Base-by-base conservation (phyloP, 2,888 invertebrate species). In the Peribatodes rhomboidaria region DNA sequence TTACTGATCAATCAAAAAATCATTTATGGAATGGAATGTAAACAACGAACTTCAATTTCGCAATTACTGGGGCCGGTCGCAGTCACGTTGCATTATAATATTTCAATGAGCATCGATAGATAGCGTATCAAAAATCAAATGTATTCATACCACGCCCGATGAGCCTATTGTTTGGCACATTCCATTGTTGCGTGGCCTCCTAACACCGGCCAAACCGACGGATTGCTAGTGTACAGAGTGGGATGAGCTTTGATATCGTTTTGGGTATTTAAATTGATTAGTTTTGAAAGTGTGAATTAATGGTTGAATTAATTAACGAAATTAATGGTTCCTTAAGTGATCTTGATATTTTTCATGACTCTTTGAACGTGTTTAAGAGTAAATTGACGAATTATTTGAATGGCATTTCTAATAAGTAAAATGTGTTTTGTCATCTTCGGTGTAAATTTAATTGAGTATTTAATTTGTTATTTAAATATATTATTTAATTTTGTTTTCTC, bases 171-270 rank as follows among this genome's bases (percentile, higher is more conserved):
- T 78, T 79, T 75, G 75, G 79, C 75, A 80, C 88, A 90, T 90
- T 88, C 88, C 89, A 84, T 85, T 84, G 83, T 81, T 67, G 81
- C 84, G 82, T 87, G 90, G 87, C 89, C 89, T 89, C 88, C 85
- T 79, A 73, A 27, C 59, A 69, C 72, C 77, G 76, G 80, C 74
- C 74, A 65, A 67, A 70, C 65, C 59, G 62, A 59, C 14, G 57
- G 59, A 62, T 58, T 67, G 52, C 70, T 75, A 71, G 70, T 69
- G 52, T 69, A 69, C 75, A 63, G 1, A 73, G 81, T 79, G 73
- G 83, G 80, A 77, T 75, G 72, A 67, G 66, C 70, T 66, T 71
- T 68, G 55, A 61, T 74, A 56, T 53, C 61, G 65, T 71, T 73
- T 67, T 71, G 63, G 0, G 16, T 9, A 6, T 54, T 56, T 27